Base-by-base conservation (phyloP, 2,888 invertebrate species). In the Hartigia nigra region DNA sequence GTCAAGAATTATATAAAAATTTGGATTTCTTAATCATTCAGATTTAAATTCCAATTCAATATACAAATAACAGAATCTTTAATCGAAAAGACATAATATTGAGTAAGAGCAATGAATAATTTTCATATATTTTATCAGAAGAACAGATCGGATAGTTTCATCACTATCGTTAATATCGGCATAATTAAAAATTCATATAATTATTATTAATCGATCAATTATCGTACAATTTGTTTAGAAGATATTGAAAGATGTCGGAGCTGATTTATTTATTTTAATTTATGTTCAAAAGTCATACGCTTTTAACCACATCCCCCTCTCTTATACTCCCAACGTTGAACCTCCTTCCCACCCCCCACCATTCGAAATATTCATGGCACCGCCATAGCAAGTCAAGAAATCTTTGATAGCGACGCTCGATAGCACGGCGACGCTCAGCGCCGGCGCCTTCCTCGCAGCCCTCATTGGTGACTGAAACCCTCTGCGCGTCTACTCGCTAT, bases 331-430 rank as follows among this genome's bases (percentile, higher is more conserved):
- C 39, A 5, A 5, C 14, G 12, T 5, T 31, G 31, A 72, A 32
- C 12, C 31, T 23, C 14, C 72, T 34, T 34, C 72, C 31, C 72
- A 14, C 31, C 72, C 72, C 9, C 72, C 72, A 72, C 72, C 72
- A 32, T 80, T 75, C 77, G 78, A 83, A 84, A 85, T 79, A 81
- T 80, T 81, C 79, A 79, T 82, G 78, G 80, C 79, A 83, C 84
- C 87, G 88, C 88, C 87, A 89, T 88, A 86, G 87, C 86, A 81
- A 87, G 86, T 83, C 85, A 85, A 89, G 87, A 87, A 87, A 88
- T 87, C 88, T 88, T 89, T 87, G 89, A 89, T 88, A 88, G 88
- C 86, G 84, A 84, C 90, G 90, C 88, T 89, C 89, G 88, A 90
- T 89, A 90, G 88, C 85, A 85, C 82, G 82, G 84, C 83, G 85